Evolutionary conservation across 2,797 vertebrate genomes (phyloP), one percentile per base, ranked within the genome.

Genomic region (Pelochelys cantorii): DNA sequence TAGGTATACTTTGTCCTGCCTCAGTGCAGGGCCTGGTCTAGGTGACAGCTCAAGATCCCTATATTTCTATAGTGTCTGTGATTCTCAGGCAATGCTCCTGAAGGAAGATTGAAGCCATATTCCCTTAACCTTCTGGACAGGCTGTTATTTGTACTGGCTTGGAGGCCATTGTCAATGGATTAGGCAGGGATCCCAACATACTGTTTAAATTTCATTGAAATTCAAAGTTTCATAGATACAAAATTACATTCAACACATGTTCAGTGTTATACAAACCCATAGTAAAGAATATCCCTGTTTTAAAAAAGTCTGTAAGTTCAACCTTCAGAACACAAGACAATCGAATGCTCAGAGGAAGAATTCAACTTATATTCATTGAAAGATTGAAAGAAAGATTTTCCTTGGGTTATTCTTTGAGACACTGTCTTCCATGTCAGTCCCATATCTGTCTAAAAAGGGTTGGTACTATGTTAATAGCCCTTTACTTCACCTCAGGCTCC

Each of bases 281-380:
- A 87, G 11, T 86, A 89, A 87, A 52, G 18, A 37, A 9, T 34
- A 34, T 11, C 18, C 18, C 10, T 18, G 31, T 34, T 34, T 10
- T 34, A 93, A 86, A 93, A 84, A 89, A 95, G 27, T 12, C 90
- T 93, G 80, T 13, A 54, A 92, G 81, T 57, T 81, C 84, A 87
- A 92, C 83, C 88, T 14, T 87, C 89, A 84, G 93, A 95, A 83
- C 55, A 89, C 84, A 65, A 83, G 92, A 42, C 85, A 94, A 90
- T 85, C 82, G 85, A 53, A 94, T 75, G 88, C 48, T 62, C 89
- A 95, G 93, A 95, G 92, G 90, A 94, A 95, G 85, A 88, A 91
- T 3, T 54, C 42, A 60, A 60, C 57, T 82, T 78, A 83, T 87
- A 53, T 83, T 94, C 87, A n/a, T 79, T 75, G 87, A 85, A 90